Conservation (phyloP, 2,797 vertebrate species). For the Platalea minor region DNA sequence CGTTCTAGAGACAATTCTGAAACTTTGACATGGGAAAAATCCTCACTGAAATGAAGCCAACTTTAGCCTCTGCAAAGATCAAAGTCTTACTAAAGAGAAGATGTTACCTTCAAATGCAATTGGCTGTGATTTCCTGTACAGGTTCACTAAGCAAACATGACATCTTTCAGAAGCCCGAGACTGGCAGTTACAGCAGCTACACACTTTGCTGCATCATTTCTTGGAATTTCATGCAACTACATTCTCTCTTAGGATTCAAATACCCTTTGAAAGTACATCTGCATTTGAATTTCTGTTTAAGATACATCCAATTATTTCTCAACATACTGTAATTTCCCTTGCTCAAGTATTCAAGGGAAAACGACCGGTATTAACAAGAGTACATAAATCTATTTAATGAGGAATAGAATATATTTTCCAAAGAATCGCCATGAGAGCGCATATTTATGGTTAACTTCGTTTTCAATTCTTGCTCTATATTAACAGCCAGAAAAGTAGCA, state of each 20-base stretch:
- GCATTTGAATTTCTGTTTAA: background rate
- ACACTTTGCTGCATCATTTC: background rate
- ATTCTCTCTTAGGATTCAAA: background rate
- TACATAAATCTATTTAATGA: constrained; percentile 35
- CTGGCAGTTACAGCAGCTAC: background rate
- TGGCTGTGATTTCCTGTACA: background rate
- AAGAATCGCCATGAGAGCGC: background rate
- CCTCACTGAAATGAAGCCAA: background rate
- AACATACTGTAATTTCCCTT: background rate
- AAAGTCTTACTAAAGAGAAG: background rate
- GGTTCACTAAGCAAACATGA: background rate
- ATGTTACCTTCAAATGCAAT: background rate
- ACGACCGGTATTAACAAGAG: background rate
- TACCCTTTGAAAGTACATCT: background rate
- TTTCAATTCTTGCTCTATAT: background rate
- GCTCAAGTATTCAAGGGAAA: constrained; percentile 15
- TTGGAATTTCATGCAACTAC: background rate
- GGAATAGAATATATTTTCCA: constrained; percentile 6
- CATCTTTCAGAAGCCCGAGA: background rate
- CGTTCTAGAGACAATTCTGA: background rate
- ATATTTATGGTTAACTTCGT: background rate
- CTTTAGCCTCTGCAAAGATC: background rate
- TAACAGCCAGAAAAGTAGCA: background rate
- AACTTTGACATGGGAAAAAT: background rate
- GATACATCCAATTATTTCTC: constrained; percentile 15